A percentile compares a stretch with the other conserved stretches of the same genome.
Conservation (phyloP, 2,797 vertebrate genomes). For the Cheirogaleus major region DNA sequence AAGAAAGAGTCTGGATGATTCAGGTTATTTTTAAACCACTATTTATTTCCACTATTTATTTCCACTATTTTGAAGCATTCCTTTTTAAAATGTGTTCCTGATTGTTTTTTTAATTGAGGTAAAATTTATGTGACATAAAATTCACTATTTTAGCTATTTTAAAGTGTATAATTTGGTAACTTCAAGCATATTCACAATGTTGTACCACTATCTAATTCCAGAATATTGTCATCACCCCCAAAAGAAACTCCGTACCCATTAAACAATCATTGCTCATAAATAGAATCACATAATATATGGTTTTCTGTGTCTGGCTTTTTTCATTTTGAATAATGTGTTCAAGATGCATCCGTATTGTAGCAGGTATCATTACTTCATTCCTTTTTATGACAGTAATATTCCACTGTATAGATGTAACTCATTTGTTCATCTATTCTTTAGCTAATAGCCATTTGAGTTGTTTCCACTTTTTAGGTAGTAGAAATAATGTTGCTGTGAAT, state of each 20-base stretch:
- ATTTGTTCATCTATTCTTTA: not conserved
- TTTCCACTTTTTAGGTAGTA: not conserved
- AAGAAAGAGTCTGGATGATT: not conserved
- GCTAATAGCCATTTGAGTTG: not conserved
- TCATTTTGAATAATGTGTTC: not conserved
- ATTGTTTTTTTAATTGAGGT: not conserved
- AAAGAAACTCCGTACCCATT: not conserved
- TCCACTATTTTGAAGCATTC: constrained; percentile 2
- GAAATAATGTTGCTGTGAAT: not conserved
- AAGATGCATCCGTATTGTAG: not conserved
- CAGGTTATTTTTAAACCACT: not conserved
- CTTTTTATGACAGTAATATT: not conserved
- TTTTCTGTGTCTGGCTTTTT: not conserved
- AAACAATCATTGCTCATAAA: not conserved
- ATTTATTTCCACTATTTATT: not conserved
- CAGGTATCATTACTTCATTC: not conserved
- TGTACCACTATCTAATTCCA: not conserved
- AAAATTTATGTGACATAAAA: not conserved
- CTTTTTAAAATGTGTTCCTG: not conserved
- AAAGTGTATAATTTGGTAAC: not conserved
- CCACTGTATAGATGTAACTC: not conserved
- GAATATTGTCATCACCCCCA: not conserved
- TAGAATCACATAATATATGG: not conserved
- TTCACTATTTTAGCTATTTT: not conserved
- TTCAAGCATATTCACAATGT: not conserved